A percentile compares a stretch with the other conserved stretches of the same genome.
Evolutionary conservation across 2,888 invertebrate species (phyloP).

Genomic region (Morpho achilles): DNA sequence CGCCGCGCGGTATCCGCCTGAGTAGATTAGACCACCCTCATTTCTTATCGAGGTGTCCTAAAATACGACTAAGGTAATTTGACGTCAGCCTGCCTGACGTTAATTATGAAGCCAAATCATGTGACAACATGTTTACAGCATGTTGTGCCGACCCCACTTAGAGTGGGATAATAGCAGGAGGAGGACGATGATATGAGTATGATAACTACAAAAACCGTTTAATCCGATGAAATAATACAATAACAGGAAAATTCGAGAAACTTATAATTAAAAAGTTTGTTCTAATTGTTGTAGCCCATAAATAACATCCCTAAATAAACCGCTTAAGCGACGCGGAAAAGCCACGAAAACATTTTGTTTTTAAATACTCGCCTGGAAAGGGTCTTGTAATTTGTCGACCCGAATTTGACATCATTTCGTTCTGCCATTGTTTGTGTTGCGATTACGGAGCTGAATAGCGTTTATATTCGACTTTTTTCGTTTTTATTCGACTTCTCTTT

Average conservation of each 20-base stretch:
- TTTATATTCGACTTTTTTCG: conserved; percentile 68
- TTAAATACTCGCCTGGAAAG: conserved; percentile 59
- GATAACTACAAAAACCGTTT: no score
- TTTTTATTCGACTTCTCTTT: conserved; percentile 56
- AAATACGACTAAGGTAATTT: no score
- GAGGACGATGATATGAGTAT: no score
- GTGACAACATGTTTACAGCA: no score
- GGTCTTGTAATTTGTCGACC: conserved; percentile 73
- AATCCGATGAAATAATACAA: neutral
- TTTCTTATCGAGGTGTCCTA: no score
- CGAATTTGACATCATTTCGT: conserved; percentile 72
- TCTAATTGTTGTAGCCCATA: conserved; percentile 23
- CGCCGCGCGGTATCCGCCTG: no score
- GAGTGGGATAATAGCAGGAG: no score
- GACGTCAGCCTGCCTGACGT: no score
- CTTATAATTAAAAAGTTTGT: conserved; percentile 21
- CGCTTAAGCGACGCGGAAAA: conserved; percentile 28
- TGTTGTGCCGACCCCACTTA: no score
- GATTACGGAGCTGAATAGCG: conserved; percentile 74
- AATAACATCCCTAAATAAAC: conserved; percentile 27
- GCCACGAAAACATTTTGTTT: conserved; percentile 48
- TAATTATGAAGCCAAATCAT: no score
- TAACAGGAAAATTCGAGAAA: conserved; percentile 6
- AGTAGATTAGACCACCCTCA: no score
- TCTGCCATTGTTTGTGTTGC: conserved; percentile 72